Percentiles rank a stretch among this genome's conserved stretches.
Evolutionary conservation across 2,797 vertebrate genomes (phyloP).

Genomic region (Falco rusticolus): DNA sequence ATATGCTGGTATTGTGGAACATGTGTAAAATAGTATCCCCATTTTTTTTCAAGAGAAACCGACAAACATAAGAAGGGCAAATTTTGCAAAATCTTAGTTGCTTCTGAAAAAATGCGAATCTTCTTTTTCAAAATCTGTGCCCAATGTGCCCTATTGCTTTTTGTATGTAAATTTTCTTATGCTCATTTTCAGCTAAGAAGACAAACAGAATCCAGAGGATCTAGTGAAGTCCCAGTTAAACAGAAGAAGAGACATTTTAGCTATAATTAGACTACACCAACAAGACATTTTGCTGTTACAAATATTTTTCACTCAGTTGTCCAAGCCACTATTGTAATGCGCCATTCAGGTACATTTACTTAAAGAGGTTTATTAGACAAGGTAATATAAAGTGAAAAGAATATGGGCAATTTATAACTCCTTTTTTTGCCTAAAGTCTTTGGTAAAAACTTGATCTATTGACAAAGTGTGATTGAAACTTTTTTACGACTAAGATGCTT

Average conservation of each 20-base stretch:
- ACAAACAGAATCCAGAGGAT: neutral
- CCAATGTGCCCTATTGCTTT: neutral
- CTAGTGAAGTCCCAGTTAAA: neutral
- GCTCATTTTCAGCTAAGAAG: neutral
- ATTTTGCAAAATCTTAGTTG: neutral
- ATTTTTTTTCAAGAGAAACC: neutral
- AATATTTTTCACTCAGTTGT: neutral
- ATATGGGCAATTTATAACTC: neutral
- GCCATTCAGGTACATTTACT: neutral
- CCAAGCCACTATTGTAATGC: neutral
- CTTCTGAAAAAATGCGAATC: neutral
- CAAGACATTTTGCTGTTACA: neutral
- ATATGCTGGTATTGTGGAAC: neutral
- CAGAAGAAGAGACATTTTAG: neutral
- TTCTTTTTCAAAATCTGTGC: neutral
- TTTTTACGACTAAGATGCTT: neutral
- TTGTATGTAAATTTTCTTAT: neutral
- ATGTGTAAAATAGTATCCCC: neutral
- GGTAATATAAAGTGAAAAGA: neutral
- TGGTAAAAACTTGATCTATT: neutral
- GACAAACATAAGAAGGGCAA: neutral
- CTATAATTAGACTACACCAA: neutral
- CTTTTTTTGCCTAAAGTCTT: neutral
- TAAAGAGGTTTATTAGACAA: neutral
- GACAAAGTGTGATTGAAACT: neutral